Evolutionary conservation across 2,888 invertebrate genomes (phyloP).

Genomic region (Thymelicus acteon): DNA sequence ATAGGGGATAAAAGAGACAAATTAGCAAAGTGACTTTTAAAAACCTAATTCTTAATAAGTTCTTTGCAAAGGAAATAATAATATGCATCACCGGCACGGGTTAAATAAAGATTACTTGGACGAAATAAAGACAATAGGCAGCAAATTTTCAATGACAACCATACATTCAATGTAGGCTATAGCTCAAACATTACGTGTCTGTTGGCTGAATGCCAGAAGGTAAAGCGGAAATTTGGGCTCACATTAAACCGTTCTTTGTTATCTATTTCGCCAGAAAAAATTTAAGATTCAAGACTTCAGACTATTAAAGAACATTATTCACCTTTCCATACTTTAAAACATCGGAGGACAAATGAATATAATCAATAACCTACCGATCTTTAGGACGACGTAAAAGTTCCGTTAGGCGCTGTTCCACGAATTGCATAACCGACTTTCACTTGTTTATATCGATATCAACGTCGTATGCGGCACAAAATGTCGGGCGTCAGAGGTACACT

Average conservation of each 20-base stretch:
- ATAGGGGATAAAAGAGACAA: no score
- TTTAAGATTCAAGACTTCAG: neutral
- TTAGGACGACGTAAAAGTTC: slow-evolving; percentile 16
- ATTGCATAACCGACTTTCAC: slow-evolving; percentile 33
- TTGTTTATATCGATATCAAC: slow-evolving; percentile 30
- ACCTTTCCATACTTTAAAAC: no score
- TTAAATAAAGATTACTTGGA: neutral
- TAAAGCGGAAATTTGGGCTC: slow-evolving; percentile 23
- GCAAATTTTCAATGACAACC: slow-evolving; percentile 14
- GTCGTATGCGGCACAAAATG: slow-evolving; percentile 27
- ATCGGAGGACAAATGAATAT: neutral
- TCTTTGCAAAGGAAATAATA: no score
- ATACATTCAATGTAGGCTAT: slow-evolving; percentile 26
- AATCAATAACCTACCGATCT: neutral
- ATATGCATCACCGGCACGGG: no score
- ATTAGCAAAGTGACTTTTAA: neutral
- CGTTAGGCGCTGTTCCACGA: slow-evolving; percentile 8
- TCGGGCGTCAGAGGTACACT: slow-evolving; percentile 6
- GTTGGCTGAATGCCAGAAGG: slow-evolving; percentile 27
- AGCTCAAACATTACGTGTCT: slow-evolving; percentile 26
- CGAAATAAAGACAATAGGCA: slow-evolving; percentile 1
- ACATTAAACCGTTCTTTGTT: slow-evolving; percentile 20
- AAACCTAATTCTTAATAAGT: no score
- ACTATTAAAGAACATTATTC: neutral
- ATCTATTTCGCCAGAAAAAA: slow-evolving; percentile 1